These are phyloP conservation scores for Zaprionus gabonicus DNA, from an alignment of 1,140 invertebrate genomes.

Conservation along the genomic window DNA sequence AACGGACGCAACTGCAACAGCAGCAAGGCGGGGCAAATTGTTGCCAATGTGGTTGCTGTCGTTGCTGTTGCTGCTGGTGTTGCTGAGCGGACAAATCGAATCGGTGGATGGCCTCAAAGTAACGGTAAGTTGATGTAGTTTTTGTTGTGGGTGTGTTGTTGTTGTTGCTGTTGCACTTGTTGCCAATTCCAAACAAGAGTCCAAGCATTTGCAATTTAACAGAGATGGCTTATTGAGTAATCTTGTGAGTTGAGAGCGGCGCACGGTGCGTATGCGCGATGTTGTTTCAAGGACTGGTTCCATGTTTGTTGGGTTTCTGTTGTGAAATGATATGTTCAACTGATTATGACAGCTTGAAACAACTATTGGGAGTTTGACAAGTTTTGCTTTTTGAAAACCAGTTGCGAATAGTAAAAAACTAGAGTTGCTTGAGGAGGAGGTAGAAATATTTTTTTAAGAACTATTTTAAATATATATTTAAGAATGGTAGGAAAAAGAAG, in stretches of 20 bases:
- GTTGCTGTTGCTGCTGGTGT: conserved; percentile 40
- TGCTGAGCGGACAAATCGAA: conserved; percentile 52
- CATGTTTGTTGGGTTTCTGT: not conserved
- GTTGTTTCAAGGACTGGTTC: conserved; percentile 13
- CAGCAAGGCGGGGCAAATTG: conserved; percentile 15
- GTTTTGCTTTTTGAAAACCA: not conserved
- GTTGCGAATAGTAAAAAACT: not conserved
- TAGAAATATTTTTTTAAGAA: not conserved
- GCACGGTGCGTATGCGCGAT: conserved; percentile 33
- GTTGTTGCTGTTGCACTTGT: conserved; percentile 9
- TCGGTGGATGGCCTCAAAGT: conserved; percentile 61
- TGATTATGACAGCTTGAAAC: not conserved
- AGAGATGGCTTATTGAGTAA: conserved; percentile 28
- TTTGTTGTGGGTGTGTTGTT: not conserved
- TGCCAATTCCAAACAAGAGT: conserved; percentile 5
- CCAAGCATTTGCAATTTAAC: conserved; percentile 7
- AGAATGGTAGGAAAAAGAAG: not conserved
- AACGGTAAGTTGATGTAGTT: conserved; percentile 57
- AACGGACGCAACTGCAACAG: not conserved
- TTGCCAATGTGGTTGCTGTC: conserved; percentile 23
- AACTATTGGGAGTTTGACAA: not conserved
- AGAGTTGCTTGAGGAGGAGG: not conserved
- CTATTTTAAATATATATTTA: no score
- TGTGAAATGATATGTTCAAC: not conserved
- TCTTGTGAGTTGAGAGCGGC: not conserved